phyloP scores from a whole-genome alignment of 1,140 invertebrate species.

The Ceratina australensis region DNA sequence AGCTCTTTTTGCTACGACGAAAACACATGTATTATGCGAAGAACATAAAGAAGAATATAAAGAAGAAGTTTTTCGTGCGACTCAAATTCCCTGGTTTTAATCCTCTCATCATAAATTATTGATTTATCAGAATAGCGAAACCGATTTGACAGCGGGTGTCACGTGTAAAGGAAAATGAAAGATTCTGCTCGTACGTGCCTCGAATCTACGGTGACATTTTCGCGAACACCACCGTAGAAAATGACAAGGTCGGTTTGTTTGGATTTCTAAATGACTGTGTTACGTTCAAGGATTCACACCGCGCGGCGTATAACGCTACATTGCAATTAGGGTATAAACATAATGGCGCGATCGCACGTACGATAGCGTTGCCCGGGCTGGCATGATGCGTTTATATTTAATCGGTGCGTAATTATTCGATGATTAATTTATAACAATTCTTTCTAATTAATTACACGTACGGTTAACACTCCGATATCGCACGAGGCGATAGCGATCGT shows the following conservation, averaged over 20 bases:
- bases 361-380: conserved; percentile 49
- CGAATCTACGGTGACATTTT: neutral
- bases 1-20: no score
- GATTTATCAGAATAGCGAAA: no score
- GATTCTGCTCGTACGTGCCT: neutral
- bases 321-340: conserved; percentile 63
- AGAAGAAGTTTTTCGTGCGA: no score
- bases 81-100: no score
- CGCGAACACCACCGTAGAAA: conserved; percentile 22
- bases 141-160: no score
- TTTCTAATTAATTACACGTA: conserved; percentile 55
- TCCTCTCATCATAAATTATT: no score
- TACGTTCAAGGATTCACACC: conserved; percentile 47
- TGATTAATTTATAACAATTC: conserved; percentile 60
- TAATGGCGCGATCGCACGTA: conserved; percentile 58
- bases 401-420: conserved; percentile 55
- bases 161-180: no score
- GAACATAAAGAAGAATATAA: no score
- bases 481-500: conserved; percentile 27
- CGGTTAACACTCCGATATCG: conserved; percentile 45
- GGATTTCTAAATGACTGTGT: conserved; percentile 42
- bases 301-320: conserved; percentile 45
- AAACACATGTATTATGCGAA: no score
- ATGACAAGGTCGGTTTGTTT: conserved; percentile 38
- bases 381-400: conserved; percentile 58